phyloP scores from a whole-genome alignment of 2,797 vertebrate genomes.

The Trichosurus vulpecula region DNA sequence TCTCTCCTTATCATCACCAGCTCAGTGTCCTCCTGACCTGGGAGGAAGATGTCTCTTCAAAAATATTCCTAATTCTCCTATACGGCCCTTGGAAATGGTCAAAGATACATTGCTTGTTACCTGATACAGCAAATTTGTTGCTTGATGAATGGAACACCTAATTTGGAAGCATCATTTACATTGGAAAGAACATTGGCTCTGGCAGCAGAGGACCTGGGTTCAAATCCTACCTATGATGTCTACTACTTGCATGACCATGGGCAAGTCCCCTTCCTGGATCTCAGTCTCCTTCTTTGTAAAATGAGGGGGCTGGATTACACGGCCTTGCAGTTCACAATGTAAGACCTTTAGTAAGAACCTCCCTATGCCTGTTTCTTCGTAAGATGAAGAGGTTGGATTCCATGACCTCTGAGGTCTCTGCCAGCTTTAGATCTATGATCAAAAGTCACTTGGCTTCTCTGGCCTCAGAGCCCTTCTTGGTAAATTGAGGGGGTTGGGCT shows the following conservation, averaged over 20 bases:
- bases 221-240: background rate
- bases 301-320: background rate
- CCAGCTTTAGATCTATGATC: background rate
- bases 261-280: background rate
- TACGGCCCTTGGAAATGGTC: background rate
- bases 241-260: background rate
- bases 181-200: background rate
- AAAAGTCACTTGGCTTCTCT: background rate
- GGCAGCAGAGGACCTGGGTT: background rate
- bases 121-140: background rate
- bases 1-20: slow-evolving; percentile 22
- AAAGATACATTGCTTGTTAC: background rate
- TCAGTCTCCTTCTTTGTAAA: background rate
- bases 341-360: background rate
- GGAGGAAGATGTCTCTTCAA: background rate
- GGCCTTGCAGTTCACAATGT: background rate
- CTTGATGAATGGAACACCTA: background rate
- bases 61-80: slow-evolving; percentile 12
- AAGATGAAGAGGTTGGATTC: background rate
- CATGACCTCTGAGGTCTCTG: background rate
- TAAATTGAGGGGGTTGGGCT: background rate
- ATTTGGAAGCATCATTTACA: background rate
- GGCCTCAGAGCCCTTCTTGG: background rate
- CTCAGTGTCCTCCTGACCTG: background rate
- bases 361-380: background rate